phyloP scores from a whole-genome alignment of 2,888 invertebrate species.

The Shargacucullia verbasci region DNA sequence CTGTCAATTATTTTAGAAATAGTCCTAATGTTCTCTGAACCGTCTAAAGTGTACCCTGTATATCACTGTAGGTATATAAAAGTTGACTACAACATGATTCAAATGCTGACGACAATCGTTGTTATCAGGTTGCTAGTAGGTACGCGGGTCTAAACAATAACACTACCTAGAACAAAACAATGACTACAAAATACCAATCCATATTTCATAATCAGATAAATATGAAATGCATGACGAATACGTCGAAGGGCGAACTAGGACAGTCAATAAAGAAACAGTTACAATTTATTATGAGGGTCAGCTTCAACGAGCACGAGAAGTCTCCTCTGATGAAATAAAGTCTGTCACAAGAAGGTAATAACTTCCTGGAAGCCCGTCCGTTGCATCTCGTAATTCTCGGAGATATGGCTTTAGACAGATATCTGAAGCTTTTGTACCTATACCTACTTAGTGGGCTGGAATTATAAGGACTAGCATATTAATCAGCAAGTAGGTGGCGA shows the following conservation, averaged over 20 bases:
- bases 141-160: constrained; percentile 37
- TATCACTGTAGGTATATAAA: constrained; percentile 13
- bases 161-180: constrained; percentile 35
- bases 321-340: constrained; percentile 61
- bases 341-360: constrained; percentile 64
- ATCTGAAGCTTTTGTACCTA: constrained; percentile 34
- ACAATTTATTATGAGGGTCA: constrained; percentile 54
- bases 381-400: constrained; percentile 49
- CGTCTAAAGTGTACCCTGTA: too few relatives aligned
- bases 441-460: constrained; percentile 18
- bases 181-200: constrained; percentile 21
- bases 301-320: constrained; percentile 47
- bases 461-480: constrained; percentile 43
- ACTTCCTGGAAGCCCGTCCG: constrained; percentile 65
- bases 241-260: constrained; percentile 37
- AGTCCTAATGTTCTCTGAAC: too few relatives aligned
- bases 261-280: constrained; percentile 49
- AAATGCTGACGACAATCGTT: constrained; percentile 25
- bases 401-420: constrained; percentile 36
- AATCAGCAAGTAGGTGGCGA: constrained; percentile 72
- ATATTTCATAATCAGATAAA: constrained; percentile 26
- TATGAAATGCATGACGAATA: constrained; percentile 23
- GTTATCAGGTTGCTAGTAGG: constrained; percentile 37
- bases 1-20: too few relatives aligned
- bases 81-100: constrained; percentile 23